phyloP scores from a whole-genome alignment of 2,888 invertebrate genomes.

The Cosmia trapezina region DNA sequence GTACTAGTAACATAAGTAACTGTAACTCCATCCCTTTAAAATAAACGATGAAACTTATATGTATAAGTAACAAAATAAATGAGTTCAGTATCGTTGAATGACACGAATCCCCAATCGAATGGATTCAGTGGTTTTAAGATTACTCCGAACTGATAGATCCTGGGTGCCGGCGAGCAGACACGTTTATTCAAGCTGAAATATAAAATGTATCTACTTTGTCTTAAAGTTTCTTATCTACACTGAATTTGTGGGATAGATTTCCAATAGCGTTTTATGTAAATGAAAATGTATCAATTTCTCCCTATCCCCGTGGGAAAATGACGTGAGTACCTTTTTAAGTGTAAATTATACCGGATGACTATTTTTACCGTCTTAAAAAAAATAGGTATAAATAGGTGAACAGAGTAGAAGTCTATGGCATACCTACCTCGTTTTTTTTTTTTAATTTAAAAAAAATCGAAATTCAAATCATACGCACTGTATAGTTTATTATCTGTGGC shows the following conservation, averaged over 20 bases:
- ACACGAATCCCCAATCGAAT: slow-evolving; percentile 22
- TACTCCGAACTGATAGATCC: slow-evolving; percentile 37
- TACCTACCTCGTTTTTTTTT: no score
- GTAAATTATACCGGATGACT: not conserved
- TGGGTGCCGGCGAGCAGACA: slow-evolving; percentile 2
- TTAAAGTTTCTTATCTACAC: slow-evolving; percentile 15
- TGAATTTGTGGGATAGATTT: slow-evolving; percentile 16
- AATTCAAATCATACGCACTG: no score
- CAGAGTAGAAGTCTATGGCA: no score
- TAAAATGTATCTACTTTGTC: slow-evolving; percentile 30
- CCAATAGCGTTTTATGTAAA: slow-evolving; percentile 31
- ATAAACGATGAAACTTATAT: not conserved
- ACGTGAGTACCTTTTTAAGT: not conserved
- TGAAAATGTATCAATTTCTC: slow-evolving; percentile 9
- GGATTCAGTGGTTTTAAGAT: slow-evolving; percentile 42
- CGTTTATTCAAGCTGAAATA: slow-evolving; percentile 44
- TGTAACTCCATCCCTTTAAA: not conserved
- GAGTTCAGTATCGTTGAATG: slow-evolving; percentile 9
- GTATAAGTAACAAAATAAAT: slow-evolving; percentile 28
- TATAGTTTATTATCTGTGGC: no score
- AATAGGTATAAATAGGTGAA: no score
- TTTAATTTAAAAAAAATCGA: no score
- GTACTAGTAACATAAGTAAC: no score
- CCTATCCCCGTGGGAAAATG: not conserved
- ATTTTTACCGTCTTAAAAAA: no score